These are phyloP conservation scores for Odobenus rosmarus DNA, from an alignment of 2,113 vertebrate genomes.

Conservation along the genomic window DNA sequence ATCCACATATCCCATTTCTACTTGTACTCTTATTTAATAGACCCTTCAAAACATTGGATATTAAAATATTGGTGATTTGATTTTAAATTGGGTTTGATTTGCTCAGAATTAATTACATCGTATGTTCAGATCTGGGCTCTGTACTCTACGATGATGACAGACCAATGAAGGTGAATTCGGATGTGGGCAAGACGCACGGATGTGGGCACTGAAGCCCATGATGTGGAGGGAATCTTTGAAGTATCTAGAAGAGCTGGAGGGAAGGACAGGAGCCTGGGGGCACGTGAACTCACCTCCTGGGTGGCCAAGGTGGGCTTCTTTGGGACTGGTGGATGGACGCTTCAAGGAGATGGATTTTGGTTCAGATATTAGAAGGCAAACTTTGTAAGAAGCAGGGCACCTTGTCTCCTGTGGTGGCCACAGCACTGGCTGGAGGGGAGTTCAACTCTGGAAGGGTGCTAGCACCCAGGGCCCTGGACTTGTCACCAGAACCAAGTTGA, in stretches of 20 bases:
- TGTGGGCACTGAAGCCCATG: not conserved
- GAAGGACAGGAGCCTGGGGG: rapidly evolving
- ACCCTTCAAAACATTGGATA: rapidly evolving
- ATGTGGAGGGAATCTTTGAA: rapidly evolving
- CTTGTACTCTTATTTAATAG: not conserved
- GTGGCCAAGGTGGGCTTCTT: not conserved
- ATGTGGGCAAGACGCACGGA: rapidly evolving
- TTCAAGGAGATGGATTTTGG: not conserved
- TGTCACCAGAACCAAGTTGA: too few relatives aligned
- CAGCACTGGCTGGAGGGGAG: too few relatives aligned
- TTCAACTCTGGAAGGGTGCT: rapidly evolving
- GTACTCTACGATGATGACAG: rapidly evolving
- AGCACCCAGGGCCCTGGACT: rapidly evolving
- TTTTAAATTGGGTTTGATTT: not conserved
- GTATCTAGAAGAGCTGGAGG: rapidly evolving
- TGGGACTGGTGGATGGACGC: not conserved
- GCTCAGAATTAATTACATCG: not conserved
- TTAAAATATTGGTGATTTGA: not conserved
- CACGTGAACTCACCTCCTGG: rapidly evolving
- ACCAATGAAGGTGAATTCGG: not conserved
- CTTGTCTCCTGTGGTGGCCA: not conserved
- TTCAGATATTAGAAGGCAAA: not conserved
- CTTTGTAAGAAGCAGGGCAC: not conserved
- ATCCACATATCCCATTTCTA: rapidly evolving
- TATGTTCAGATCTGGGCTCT: not conserved